Evolutionary conservation across 2,888 invertebrate genomes (phyloP), one percentile per base, ranked within the genome.

Genomic region (Hydroisotoma schaefferi): DNA sequence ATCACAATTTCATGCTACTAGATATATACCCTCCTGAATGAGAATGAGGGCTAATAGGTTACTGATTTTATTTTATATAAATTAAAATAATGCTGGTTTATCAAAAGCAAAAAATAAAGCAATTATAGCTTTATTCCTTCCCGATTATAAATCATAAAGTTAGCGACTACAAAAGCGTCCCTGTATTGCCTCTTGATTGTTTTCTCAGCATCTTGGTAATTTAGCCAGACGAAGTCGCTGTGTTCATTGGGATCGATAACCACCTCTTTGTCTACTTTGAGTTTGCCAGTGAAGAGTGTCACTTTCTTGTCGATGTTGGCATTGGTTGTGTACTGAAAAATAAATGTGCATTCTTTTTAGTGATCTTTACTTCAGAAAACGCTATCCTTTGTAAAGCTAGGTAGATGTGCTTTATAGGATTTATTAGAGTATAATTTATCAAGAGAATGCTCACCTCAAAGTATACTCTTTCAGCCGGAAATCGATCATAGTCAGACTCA

Each of bases 401-500:
- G n/a, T n/a, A n/a, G n/a, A n/a, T 10, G 33, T 33, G n/a, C n/a
- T n/a, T n/a, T n/a, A n/a, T n/a, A n/a, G n/a, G n/a, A n/a, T n/a
- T n/a, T n/a, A n/a, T n/a, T n/a, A n/a, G n/a, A n/a, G n/a, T n/a
- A n/a, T n/a, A n/a, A n/a, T n/a, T n/a, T n/a, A n/a, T n/a, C n/a
- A n/a, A n/a, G n/a, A n/a, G n/a, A n/a, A n/a, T 46, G 20, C 22
- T 47, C 28, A 49, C 49, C 49, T 49, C 49, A 49, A 49, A 49
- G 18, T 49, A 49, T 25, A 49, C 6, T n/a, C 18, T 12, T 43
- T 43, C 20, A n/a, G n/a, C n/a, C n/a, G n/a, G 10, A 23, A 18
- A 8, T 5, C 10, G 20, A 18, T 18, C 12, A 25, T 28, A 49
- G 26, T 49, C 49, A 28, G 26, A 5, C 28, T 49, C 49, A 3